Percentiles rank a stretch among this genome's conserved stretches.
These are phyloP conservation scores for Distichodus sexfasciatus DNA, from an alignment of 2,797 vertebrate species.

Conservation along the genomic window DNA sequence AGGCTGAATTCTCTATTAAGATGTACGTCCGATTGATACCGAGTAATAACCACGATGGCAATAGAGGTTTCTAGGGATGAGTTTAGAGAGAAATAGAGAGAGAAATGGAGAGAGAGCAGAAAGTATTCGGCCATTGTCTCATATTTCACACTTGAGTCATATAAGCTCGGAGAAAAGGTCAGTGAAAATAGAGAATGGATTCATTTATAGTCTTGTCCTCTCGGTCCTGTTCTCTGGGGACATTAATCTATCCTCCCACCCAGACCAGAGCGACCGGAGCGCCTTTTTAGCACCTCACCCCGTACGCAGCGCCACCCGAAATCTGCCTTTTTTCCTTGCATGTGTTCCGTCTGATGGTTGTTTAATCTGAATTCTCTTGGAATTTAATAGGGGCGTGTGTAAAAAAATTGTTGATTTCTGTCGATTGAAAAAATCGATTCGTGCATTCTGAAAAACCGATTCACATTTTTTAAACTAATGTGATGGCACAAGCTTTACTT, in stretches of 20 bases:
- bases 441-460: no score
- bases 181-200: conserved; percentile 52
- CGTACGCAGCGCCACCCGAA: conserved; percentile 31
- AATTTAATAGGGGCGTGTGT: no score
- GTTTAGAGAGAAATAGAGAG: background rate
- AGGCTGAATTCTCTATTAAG: conserved; percentile 1
- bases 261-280: conserved; percentile 40
- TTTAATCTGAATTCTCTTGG: conserved; percentile 26
- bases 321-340: no score
- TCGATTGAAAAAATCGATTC: no score
- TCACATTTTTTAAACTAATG: no score
- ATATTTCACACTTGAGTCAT: conserved; percentile 47
- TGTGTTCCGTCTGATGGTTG: conserved; percentile 33
- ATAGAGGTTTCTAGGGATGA: background rate
- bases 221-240: conserved; percentile 44
- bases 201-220: conserved; percentile 53
- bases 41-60: conserved; percentile 22
- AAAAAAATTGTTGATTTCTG: no score
- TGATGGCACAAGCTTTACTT: no score
- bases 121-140: conserved; percentile 35
- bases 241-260: conserved; percentile 43
- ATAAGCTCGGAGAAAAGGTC: conserved; percentile 51
- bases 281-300: conserved; percentile 36
- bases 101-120: conserved; percentile 2
- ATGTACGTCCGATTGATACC: conserved; percentile 25